Evolutionary conservation across 2,888 invertebrate genomes (phyloP), one percentile per base, ranked within the genome.

Genomic region (Lydus trimaculatus): DNA sequence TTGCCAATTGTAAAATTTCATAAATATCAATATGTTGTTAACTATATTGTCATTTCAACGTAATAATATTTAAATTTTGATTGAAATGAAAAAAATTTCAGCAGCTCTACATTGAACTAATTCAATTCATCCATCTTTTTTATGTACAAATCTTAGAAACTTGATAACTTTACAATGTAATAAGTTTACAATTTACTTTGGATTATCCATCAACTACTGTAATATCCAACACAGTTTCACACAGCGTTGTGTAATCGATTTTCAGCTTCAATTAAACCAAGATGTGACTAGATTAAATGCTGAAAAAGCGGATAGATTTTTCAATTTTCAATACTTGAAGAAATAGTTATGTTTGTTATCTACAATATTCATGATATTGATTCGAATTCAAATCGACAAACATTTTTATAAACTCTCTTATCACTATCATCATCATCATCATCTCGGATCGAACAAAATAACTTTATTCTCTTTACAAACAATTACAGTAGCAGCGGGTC

Each of bases 361-460:
- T n/a, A 72, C 85, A 85, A 68, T 87, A 87, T 31, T 77, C 64
- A 65, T 78, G 79, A 17, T 85, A 85, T 62, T 81, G 82, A 3
- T 75, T 77, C 33, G 85, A 84, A 25, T 82, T 85, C 48, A 88
- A 75, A 77, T 88, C 88, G 5, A 88, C 85, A 13, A 88, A 86
- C 78, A 85, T n/a, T n/a, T n/a, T n/a, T n/a, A n/a, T n/a, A n/a
- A n/a, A n/a, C n/a, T n/a, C n/a, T n/a, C n/a, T n/a, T n/a, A 85
- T 58, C 74, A 20, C 48, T 48, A 36, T 72, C 72, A 31, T 75
- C 70, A 31, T 75, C 56, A 58, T 72, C 70, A 9, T 70, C 36
- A 36, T 36, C 0, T 71, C 0, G 31, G 7, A n/a, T 33, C 31
- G n/a, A 71, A 61, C 17, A n/a, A 28, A 28, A 80, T 79, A 13